Evolutionary conservation across 2,113 vertebrate species (phyloP), one percentile per base, ranked within the genome.

Genomic region (Campylorhamphus procurvoides): DNA sequence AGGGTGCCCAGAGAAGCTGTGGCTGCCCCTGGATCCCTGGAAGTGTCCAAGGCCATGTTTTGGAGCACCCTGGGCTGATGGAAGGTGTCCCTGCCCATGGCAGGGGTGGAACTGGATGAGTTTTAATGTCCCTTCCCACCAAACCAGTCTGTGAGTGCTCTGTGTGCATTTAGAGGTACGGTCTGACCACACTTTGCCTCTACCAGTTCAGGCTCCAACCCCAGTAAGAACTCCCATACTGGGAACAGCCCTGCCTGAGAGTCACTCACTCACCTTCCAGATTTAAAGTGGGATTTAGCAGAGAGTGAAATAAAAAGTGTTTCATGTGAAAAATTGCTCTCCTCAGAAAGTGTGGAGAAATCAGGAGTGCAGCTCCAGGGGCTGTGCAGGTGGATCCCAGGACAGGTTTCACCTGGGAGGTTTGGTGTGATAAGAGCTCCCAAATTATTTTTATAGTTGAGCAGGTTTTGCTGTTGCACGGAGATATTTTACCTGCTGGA

Each of bases 281-380:
- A 39, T 27, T 75, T 11, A 27, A 79, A 33, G 9, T 5, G 5
- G 8, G 29, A 10, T 9, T 74, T 58, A 40, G 5, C 42, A 77
- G 24, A 79, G 75, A 49, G 42, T 2, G 33, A 7, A 16, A 5
- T 5, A 44, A 44, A 33, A 62, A 25, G 16, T 7, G 23, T 37
- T 37, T 27, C 10, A 22, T 17, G 5, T 25, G 23, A 24, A 12
- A 74, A 59, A 12, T 6, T 27, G 23, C 14, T 76, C 23, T 63
- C 20, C 9, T 1, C 12, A 71, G 16, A 19, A 87, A 28, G 15
- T 0, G 14, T 0, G 1, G 53, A 37, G 44, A 60, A 59, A 87
- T 18, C 23, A 46, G 23, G 42, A 17, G 33, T 72, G 18, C 14
- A 24, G 15, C 7, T 39, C 42, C 53, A 53, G 5, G 37, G 28